Base-by-base conservation (phyloP, 2,888 invertebrate genomes). In the Trisateles emortualis region DNA sequence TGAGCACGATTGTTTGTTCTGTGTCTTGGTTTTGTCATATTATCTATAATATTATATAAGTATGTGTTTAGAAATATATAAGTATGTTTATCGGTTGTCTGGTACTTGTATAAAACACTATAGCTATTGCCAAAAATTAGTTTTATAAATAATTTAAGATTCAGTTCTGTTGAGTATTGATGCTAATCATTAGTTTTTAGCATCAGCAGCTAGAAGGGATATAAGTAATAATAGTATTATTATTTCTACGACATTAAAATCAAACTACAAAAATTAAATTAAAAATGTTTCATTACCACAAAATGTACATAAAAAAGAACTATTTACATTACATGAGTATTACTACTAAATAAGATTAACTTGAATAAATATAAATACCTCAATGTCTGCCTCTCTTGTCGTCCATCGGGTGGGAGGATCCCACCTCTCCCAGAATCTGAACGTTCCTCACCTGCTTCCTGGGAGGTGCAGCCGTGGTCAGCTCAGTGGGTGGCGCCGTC, bases 361-460 rank as follows among this genome's bases (percentile, higher is more conserved):
- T 73, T 80, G 72, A 78, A 65, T 76, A 64, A 66, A 64, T 74
- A 77, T 61, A 72, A 71, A 58, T 78, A 79, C 78, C 75, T 84
- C 68, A 86, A 56, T 86, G 83, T 56, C 83, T 83, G 61, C 80
- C 78, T 57, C 87, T 82, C 68, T 88, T 84, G 58, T 85, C 84
- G 70, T 91, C 75, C 74, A 83, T 74, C 59, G 43, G 14, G 11
- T 44, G 48, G 5, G 42, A 16, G n/a, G 92, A 69, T 55, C 93
- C 78, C 52, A 95, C 95, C 72, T 96, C 96, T 0, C 95, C 95
- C 24, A 96, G 87, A 68, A 96, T 95, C 81, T 96, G 95, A 19
- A 96, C 95, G 78, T 95, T 96, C 65, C 96, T 92, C 14, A 96
- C 94, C 46, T 95, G 95, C 65, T 94, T 94, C 65, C 94, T 81